Base-by-base conservation (phyloP, 2,888 invertebrate genomes). In the Candidula unifasciata region DNA sequence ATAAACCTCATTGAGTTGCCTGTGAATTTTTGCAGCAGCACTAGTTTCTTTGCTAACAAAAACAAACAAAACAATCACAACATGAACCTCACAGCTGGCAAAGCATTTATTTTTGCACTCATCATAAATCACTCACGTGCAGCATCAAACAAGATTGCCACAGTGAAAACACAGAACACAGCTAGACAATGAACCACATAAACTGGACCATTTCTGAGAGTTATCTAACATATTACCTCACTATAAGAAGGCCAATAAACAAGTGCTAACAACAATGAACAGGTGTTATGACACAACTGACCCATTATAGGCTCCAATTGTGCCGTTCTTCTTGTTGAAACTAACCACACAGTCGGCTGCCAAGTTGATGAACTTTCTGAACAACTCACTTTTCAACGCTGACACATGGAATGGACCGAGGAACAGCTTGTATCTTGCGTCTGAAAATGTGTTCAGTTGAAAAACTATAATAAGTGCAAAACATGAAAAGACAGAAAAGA, bases 321-420 rank as follows among this genome's bases (percentile, higher is more conserved):
- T 13, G 37, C 33, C 44, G n/a, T 66, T 16, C 37, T 57, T 68
- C 30, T 78, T 83, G 68, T 35, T 77, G 30, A 83, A 83, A 54
- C 33, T 44, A 37, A 83, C 35, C 30, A 54, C 77, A 78, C 83
- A 83, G 52, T 83, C 83, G 3, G 69, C 10, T 37, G 83, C 83
- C 78, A 78, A 24, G 57, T 83, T 83, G 27, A 83, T 57, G 44
- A 83, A 83, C 52, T 83, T 83, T 35, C 83, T 66, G 27, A 83
- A 83, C 35, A 69, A n/a, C 30, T 83, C 83, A 77, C 37, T 78
- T 27, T 44, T 27, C 68, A 83, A 21, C 35, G 77, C 83, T 35
- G 78, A 68, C 54, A 78, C 16, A 66, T 30, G 21, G 5, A 83
- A 33, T 5, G 71, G 68, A 35, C 37, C 68, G n/a, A 83, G 54